Evolutionary conservation across 92 coral and sea anemone genomes (phyloP).

Genomic region (Anthopleura xanthogrammica): DNA sequence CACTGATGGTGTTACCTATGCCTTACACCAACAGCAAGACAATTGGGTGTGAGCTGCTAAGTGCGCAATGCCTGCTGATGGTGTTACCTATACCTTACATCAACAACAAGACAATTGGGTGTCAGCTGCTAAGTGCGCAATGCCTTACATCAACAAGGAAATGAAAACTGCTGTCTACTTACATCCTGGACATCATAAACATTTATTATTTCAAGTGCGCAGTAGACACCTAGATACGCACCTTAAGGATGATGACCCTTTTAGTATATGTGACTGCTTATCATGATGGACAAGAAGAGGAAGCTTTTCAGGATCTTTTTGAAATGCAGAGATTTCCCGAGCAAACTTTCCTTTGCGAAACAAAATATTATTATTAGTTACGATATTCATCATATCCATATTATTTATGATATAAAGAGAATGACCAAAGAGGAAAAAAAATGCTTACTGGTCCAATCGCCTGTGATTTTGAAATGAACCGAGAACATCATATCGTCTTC

Average conservation of each 20-base stretch:
- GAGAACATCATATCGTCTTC: conserved; percentile 48
- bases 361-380: background rate
- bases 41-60: too few species aligned
- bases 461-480: conserved; percentile 58
- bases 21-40: too few species aligned
- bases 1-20: too few species aligned
- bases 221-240: background rate
- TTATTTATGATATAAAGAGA: background rate
- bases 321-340: background rate
- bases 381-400: background rate
- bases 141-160: too few species aligned
- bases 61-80: too few species aligned
- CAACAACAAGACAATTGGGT: too few species aligned
- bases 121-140: too few species aligned
- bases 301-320: conserved; percentile 5
- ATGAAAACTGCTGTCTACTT: too few species aligned
- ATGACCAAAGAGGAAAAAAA: background rate
- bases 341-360: background rate
- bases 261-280: background rate
- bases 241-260: background rate
- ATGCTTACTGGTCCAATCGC: conserved; percentile 75
- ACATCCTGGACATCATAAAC: too few species aligned
- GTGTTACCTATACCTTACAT: too few species aligned
- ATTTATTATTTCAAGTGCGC: too few species aligned
- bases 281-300: background rate